These are phyloP conservation scores for Idaea dimidiata DNA, from an alignment of 2,888 invertebrate species.

Conservation along the genomic window DNA sequence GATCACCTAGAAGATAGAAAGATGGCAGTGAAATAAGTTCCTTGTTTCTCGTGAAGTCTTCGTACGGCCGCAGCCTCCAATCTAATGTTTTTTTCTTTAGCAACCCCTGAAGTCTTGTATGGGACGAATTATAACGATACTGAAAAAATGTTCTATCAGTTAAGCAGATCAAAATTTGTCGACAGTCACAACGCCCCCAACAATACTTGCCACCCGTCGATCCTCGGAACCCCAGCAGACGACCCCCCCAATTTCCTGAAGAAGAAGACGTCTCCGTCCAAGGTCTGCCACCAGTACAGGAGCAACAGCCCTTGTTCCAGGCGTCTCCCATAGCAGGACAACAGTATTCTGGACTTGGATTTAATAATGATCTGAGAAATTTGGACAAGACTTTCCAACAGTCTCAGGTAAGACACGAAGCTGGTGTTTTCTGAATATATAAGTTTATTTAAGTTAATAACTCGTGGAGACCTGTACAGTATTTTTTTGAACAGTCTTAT, in stretches of 20 bases:
- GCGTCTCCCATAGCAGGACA: conserved; percentile 65
- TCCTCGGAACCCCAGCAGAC: conserved; percentile 44
- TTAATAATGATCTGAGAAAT: conserved; percentile 55
- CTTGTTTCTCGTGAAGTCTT: too few species aligned
- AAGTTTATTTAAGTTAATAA: too few species aligned
- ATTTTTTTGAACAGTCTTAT: neutral
- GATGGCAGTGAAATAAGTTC: too few species aligned
- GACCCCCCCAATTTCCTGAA: neutral
- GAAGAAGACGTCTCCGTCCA: conserved; percentile 67
- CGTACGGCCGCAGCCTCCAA: too few species aligned
- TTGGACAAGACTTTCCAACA: conserved; percentile 57
- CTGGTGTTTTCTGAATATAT: neutral
- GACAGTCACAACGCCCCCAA: conserved; percentile 36
- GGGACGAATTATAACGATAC: too few species aligned
- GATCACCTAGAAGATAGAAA: too few species aligned
- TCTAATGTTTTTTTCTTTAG: too few species aligned
- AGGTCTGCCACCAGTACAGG: conserved; percentile 58
- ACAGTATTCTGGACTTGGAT: conserved; percentile 58
- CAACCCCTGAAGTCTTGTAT: too few species aligned
- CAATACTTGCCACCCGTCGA: conserved; percentile 60
- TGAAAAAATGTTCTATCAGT: neutral
- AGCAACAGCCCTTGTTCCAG: conserved; percentile 64
- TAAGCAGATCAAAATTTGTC: neutral
- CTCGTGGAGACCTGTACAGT: neutral
- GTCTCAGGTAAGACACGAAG: conserved; percentile 45